A percentile compares a stretch with the other conserved stretches of the same genome.
These are phyloP conservation scores for Ctenomys sociabilis DNA, from an alignment of 2,113 vertebrate species.

Conservation along the genomic window DNA sequence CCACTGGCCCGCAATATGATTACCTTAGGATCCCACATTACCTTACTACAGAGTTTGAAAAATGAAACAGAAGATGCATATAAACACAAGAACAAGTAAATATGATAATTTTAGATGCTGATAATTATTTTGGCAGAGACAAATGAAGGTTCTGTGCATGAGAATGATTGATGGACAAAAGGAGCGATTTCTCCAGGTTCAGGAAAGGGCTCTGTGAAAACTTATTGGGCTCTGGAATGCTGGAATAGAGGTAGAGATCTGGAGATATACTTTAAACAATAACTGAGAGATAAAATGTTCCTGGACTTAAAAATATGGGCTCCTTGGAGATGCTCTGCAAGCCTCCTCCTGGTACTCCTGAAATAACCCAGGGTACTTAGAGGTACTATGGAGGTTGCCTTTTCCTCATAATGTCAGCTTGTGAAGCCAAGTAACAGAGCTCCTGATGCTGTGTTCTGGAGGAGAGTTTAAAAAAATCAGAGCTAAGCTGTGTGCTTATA, in stretches of 20 bases:
- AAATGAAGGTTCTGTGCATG: neutral
- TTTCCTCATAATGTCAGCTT: too few species aligned
- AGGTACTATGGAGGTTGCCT: rapidly evolving
- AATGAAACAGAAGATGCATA: neutral
- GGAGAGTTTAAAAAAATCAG: rapidly evolving
- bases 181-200: neutral
- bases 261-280: neutral
- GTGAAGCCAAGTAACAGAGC: rapidly evolving
- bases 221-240: neutral
- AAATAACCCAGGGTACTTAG: rapidly evolving
- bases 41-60: neutral
- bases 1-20: neutral
- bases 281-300: too few species aligned
- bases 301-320: neutral
- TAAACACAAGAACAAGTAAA: neutral
- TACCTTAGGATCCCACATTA: neutral
- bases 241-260: neutral
- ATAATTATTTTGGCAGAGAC: neutral
- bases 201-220: neutral
- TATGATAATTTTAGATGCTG: neutral
- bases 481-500: rapidly evolving
- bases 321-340: neutral
- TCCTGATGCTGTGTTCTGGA: neutral
- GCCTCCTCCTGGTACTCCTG: neutral
- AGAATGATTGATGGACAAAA: neutral